Conservation (phyloP, 2,797 vertebrate species). For the Dicrostonyx torquatus region DNA sequence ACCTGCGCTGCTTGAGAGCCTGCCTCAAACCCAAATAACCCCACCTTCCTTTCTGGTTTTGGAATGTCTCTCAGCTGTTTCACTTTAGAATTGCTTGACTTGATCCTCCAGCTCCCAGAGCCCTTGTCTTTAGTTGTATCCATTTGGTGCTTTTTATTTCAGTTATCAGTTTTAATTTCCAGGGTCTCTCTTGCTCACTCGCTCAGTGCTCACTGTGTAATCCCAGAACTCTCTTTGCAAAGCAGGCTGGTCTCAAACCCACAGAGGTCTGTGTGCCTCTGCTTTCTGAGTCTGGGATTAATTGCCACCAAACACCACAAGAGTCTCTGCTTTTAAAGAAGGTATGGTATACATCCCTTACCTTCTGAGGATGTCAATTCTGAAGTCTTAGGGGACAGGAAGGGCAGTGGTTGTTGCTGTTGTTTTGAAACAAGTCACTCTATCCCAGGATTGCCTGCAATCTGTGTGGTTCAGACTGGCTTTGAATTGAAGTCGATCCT, state of each 20-base stretch:
- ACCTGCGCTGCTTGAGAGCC: background rate
- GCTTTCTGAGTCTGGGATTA: background rate
- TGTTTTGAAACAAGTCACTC: background rate
- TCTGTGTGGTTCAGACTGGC: background rate
- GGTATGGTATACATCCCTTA: background rate
- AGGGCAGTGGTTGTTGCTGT: background rate
- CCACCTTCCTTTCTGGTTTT: slow-evolving; percentile 22
- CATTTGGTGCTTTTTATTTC: background rate
- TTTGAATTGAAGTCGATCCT: background rate
- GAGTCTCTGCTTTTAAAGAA: background rate
- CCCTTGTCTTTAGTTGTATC: background rate
- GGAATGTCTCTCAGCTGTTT: background rate
- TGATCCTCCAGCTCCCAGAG: background rate
- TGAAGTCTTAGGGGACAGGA: background rate
- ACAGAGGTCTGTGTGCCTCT: background rate
- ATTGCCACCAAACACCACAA: background rate
- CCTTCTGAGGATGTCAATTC: slow-evolving; percentile 6
- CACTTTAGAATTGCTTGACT: slow-evolving; percentile 17
- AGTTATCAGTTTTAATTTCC: background rate
- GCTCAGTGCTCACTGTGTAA: background rate
- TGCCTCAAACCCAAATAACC: background rate
- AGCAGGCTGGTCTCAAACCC: background rate
- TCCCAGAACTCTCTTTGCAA: background rate
- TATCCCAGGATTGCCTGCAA: background rate
- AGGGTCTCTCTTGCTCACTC: background rate